Evolutionary conservation across 1,140 invertebrate species (phyloP).

Genomic region (Leptinotarsa lineolata): DNA sequence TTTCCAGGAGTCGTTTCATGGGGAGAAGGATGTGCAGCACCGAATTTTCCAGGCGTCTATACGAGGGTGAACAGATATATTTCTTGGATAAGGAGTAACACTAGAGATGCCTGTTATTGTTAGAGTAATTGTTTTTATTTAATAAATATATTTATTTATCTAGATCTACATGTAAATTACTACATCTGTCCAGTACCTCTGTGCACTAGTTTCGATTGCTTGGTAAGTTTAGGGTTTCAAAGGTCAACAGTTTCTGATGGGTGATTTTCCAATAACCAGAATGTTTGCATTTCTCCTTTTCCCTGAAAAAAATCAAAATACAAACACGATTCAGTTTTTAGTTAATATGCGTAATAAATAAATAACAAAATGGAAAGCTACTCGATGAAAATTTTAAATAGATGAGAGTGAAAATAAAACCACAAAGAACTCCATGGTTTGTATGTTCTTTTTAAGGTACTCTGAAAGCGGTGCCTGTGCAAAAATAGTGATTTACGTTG

Average conservation of each 20-base stretch:
- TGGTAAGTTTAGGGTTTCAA: too few species aligned
- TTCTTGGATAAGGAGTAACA: conserved; percentile 73
- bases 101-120: conserved; percentile 69
- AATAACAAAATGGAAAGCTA: neutral
- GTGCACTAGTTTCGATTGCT: too few species aligned
- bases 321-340: too few species aligned
- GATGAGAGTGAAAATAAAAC: neutral
- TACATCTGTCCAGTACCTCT: too few species aligned
- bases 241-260: too few species aligned
- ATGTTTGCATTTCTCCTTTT: conserved; percentile 43
- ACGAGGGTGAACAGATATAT: conserved; percentile 76
- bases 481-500: too few species aligned
- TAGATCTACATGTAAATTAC: too few species aligned
- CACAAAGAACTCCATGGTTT: neutral
- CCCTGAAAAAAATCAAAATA: conserved; percentile 26
- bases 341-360: too few species aligned
- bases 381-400: neutral
- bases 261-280: conserved; percentile 34
- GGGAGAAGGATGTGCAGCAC: conserved; percentile 79
- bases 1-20: conserved; percentile 72
- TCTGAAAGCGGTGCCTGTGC: too few species aligned
- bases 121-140: conserved; percentile 8
- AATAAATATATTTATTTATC: conserved; percentile 16
- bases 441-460: too few species aligned
- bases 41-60: conserved; percentile 85